These are phyloP conservation scores for Danionella cerebrum DNA, from an alignment of 2,113 vertebrate genomes.

Conservation along the genomic window DNA sequence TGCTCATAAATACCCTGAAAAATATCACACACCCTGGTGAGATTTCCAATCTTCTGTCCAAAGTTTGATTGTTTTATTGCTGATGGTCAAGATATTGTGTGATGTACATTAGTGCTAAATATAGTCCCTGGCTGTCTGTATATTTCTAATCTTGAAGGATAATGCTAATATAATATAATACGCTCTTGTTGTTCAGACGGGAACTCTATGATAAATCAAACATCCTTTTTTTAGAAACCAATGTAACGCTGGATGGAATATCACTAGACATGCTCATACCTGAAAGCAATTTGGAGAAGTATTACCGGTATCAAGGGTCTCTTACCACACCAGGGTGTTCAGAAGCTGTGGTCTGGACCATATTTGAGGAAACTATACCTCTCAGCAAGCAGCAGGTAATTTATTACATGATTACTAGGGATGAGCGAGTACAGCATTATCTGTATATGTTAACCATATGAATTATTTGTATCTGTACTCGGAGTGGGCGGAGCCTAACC, in stretches of 20 bases:
- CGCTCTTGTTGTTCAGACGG: too few relatives aligned
- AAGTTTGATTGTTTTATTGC: not conserved
- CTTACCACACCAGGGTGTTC: slow-evolving; percentile 72
- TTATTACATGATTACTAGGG: not conserved
- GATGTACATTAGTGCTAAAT: not conserved
- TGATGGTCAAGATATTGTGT: not conserved
- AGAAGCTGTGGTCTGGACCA: slow-evolving; percentile 67
- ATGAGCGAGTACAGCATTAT: not conserved
- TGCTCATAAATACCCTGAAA: slow-evolving; percentile 47
- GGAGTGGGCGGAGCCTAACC: too few relatives aligned
- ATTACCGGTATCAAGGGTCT: slow-evolving; percentile 71
- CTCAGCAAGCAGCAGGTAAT: slow-evolving; percentile 67
- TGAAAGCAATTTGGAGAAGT: slow-evolving; percentile 2
- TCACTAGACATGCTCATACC: slow-evolving; percentile 64
- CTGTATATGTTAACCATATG: too few relatives aligned
- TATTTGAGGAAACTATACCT: slow-evolving; percentile 62
- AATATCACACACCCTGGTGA: slow-evolving; percentile 42
- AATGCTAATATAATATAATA: not conserved
- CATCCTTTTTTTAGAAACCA: slow-evolving; percentile 9
- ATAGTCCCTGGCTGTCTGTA: not conserved
- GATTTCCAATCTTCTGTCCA: slow-evolving; percentile 7
- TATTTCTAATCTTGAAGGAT: not conserved
- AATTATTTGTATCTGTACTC: too few relatives aligned
- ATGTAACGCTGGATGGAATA: slow-evolving; percentile 14
- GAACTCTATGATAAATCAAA: not conserved